phyloP scores from a whole-genome alignment of 2,888 invertebrate genomes.

The Atherix ibis region DNA sequence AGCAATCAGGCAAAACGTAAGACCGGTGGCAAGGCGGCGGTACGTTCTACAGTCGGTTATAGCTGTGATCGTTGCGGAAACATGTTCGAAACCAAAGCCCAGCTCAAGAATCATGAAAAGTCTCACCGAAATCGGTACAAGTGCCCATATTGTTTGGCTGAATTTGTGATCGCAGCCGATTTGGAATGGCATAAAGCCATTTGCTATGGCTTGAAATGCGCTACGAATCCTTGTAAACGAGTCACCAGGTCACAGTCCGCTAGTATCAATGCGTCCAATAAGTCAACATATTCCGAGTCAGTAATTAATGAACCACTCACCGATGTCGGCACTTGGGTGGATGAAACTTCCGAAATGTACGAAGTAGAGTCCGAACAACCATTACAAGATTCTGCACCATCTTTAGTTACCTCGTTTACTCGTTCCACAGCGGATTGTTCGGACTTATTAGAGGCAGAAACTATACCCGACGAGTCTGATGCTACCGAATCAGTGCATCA shows the following conservation, averaged over 20 bases:
- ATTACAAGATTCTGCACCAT: too few relatives aligned
- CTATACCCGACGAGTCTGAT: too few relatives aligned
- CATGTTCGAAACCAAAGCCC: background rate
- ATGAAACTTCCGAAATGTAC: too few relatives aligned
- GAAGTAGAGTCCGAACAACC: too few relatives aligned
- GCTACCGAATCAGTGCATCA: too few relatives aligned
- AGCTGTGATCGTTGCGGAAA: constrained; percentile 8
- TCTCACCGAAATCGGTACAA: constrained; percentile 3
- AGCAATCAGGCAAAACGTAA: background rate
- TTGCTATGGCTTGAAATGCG: constrained; percentile 6
- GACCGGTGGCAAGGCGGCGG: background rate
- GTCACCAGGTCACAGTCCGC: background rate
- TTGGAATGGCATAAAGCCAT: constrained; percentile 9
- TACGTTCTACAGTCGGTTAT: background rate
- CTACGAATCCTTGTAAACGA: background rate
- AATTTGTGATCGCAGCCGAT: constrained; percentile 5
- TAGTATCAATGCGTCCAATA: too few relatives aligned
- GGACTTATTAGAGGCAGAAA: too few relatives aligned
- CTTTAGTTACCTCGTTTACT: too few relatives aligned
- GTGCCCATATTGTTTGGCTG: constrained; percentile 6
- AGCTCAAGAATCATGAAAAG: constrained; percentile 3
- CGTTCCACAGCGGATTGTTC: too few relatives aligned
- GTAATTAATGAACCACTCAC: too few relatives aligned
- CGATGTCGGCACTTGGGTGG: too few relatives aligned
- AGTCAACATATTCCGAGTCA: too few relatives aligned